A percentile compares a stretch with the other conserved stretches of the same genome.
Evolutionary conservation across 30 jellyfish, hydroid and myxozoan species (phyloP).

Genomic region (Chrysaora quinquecirrha): DNA sequence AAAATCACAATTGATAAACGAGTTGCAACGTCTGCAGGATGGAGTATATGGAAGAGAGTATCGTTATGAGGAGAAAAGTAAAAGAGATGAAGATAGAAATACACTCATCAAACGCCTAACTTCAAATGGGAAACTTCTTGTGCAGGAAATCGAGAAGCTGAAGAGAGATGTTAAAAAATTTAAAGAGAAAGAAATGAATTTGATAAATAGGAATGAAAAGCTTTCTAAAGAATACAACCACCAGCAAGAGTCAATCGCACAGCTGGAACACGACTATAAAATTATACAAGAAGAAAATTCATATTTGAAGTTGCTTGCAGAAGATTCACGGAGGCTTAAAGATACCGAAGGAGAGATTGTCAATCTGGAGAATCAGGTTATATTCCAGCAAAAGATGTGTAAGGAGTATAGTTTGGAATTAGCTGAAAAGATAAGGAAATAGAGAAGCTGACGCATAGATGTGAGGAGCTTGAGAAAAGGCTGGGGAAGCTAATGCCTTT

Average conservation of each 20-base stretch:
- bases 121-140: slow-evolving; percentile 83
- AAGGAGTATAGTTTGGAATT: slow-evolving; percentile 71
- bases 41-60: slow-evolving; percentile 49
- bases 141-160: slow-evolving; percentile 78
- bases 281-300: slow-evolving; percentile 75
- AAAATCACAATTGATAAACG: slow-evolving; percentile 58
- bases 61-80: slow-evolving; percentile 46
- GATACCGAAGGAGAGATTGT: slow-evolving; percentile 56
- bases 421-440: slow-evolving; percentile 59
- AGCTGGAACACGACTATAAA: slow-evolving; percentile 71
- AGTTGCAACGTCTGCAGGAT: slow-evolving; percentile 52
- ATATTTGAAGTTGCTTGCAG: slow-evolving; percentile 72
- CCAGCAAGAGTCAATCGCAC: slow-evolving; percentile 50
- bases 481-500: not conserved
- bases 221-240: slow-evolving; percentile 39
- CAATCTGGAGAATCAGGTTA: slow-evolving; percentile 61
- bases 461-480: slow-evolving; percentile 31
- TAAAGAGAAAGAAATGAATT: slow-evolving; percentile 32
- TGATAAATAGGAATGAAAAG: slow-evolving; percentile 62
- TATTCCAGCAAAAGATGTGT: slow-evolving; percentile 77
- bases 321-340: slow-evolving; percentile 53
- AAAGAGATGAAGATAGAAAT: slow-evolving; percentile 73
- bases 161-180: slow-evolving; percentile 54
- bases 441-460: slow-evolving; percentile 23
- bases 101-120: slow-evolving; percentile 86